phyloP scores from a whole-genome alignment of 2,888 invertebrate genomes.

The Macrosoma leucophasiata region DNA sequence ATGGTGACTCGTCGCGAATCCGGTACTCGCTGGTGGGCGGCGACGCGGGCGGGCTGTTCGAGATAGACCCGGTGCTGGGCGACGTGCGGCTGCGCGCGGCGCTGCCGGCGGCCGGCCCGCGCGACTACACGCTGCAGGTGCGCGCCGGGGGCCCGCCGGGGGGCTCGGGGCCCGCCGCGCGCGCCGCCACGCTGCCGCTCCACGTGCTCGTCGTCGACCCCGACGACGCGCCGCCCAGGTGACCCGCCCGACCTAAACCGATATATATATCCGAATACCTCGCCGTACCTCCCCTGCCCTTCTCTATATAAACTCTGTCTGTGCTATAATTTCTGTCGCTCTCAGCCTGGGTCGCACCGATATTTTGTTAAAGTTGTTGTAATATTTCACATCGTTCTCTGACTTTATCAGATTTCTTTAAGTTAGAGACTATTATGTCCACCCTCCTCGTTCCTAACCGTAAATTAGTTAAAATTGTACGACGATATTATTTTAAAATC shows the following conservation, averaged over 20 bases:
- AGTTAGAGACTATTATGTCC: no score
- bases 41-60: conserved; percentile 90
- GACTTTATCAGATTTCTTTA: no score
- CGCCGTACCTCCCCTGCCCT: no score
- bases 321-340: no score
- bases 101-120: conserved; percentile 80
- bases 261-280: no score
- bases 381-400: no score
- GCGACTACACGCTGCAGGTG: conserved; percentile 89
- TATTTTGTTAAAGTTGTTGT: no score
- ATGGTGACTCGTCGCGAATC: conserved; percentile 38
- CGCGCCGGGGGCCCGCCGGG: conserved; percentile 88
- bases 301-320: no score
- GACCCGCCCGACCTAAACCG: conserved; percentile 6
- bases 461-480: no score
- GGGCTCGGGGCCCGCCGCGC: conserved; percentile 86
- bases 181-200: conserved; percentile 83
- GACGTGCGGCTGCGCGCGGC: conserved; percentile 83
- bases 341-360: no score
- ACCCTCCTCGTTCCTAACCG: no score
- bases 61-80: conserved; percentile 87
- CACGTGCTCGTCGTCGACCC: conserved; percentile 93
- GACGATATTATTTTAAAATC: no score
- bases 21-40: conserved; percentile 89
- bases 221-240: conserved; percentile 89